Evolutionary conservation across 2,888 invertebrate genomes (phyloP).

Genomic region (Brachypalpus laphriformis): DNA sequence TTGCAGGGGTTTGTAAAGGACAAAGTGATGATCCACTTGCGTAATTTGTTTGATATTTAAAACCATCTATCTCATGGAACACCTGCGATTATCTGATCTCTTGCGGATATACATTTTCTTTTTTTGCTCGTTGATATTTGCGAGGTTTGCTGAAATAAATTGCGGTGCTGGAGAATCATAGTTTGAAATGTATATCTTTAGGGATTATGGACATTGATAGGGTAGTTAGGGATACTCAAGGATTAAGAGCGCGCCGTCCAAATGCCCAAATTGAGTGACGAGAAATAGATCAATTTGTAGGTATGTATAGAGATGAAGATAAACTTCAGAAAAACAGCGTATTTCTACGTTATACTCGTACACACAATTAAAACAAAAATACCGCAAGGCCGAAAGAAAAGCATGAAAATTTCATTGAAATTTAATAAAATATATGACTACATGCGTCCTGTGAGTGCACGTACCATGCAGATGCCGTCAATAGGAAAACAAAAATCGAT

Average conservation of each 20-base stretch:
- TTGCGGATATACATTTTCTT: conserved; percentile 65
- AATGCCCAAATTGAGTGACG: too few relatives aligned
- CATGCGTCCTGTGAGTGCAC: conserved; percentile 3
- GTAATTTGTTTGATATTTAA: conserved; percentile 74
- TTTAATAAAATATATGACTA: neutral
- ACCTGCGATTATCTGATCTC: conserved; percentile 74
- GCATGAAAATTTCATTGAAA: neutral
- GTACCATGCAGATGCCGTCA: conserved; percentile 22
- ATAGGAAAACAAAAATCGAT: neutral
- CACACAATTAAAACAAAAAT: too few relatives aligned
- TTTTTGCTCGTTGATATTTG: conserved; percentile 24
- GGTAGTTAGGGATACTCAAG: neutral
- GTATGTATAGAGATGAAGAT: neutral
- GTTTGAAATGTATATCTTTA: neutral
- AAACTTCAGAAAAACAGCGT: too few relatives aligned
- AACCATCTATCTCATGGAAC: conserved; percentile 62
- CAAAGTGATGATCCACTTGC: conserved; percentile 70
- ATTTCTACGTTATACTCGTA: too few relatives aligned
- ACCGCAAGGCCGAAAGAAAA: too few relatives aligned
- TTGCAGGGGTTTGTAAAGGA: conserved; percentile 39
- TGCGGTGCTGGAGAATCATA: neutral
- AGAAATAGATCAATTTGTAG: too few relatives aligned
- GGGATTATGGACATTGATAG: neutral
- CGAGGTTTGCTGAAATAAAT: conserved; percentile 31
- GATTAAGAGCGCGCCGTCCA: too few relatives aligned